Conservation (phyloP, 2,888 invertebrate species). For the Tetanocera ferruginea region DNA sequence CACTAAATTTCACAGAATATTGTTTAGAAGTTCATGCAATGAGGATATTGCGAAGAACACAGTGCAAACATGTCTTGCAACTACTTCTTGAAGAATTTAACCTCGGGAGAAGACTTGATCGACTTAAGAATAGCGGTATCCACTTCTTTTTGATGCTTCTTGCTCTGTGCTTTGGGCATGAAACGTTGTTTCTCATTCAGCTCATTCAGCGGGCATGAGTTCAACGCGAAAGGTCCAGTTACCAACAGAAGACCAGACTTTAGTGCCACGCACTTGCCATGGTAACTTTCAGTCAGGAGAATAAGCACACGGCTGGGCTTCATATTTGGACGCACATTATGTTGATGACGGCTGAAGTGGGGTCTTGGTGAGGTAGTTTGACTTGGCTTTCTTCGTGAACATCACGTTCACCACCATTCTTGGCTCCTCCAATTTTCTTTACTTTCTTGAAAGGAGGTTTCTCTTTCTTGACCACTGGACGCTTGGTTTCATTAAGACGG, state of each 20-base stretch:
- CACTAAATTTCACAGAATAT: constrained; percentile 9
- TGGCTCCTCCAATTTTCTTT: constrained; percentile 94
- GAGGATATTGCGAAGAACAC: constrained; percentile 94
- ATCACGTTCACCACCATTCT: constrained; percentile 92
- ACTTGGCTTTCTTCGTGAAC: constrained; percentile 83
- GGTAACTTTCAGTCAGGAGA: constrained; percentile 93
- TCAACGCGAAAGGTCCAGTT: constrained; percentile 93
- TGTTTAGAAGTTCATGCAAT: constrained; percentile 92
- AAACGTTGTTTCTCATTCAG: constrained; percentile 95
- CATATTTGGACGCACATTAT: constrained; percentile 81
- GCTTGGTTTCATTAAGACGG: constrained; percentile 84
- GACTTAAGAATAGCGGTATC: constrained; percentile 85
- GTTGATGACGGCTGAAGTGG: constrained; percentile 85
- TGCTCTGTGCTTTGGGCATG: constrained; percentile 89
- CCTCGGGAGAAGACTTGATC: constrained; percentile 88
- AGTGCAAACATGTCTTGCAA: constrained; percentile 93
- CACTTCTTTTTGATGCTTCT: constrained; percentile 89
- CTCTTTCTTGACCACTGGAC: constrained; percentile 77
- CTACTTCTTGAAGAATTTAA: constrained; percentile 90
- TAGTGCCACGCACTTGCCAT: constrained; percentile 95
- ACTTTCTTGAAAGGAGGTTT: constrained; percentile 78
- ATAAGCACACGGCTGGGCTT: constrained; percentile 94
- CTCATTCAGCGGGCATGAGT: constrained; percentile 91
- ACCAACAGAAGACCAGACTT: constrained; percentile 91
- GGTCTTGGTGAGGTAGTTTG: constrained; percentile 87